Base-by-base conservation (phyloP, 2,888 invertebrate genomes). In the Deilephila porcellus region DNA sequence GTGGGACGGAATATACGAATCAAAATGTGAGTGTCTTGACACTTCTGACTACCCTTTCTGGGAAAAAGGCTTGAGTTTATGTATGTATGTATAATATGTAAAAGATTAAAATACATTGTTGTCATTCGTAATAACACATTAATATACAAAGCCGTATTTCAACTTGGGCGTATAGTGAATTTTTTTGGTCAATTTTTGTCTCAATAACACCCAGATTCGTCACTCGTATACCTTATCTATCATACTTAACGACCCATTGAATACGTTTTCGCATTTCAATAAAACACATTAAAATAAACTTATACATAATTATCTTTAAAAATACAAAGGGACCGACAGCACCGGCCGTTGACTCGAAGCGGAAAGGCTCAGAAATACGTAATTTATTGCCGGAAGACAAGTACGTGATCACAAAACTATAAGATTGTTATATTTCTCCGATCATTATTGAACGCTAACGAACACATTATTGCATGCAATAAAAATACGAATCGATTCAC, bases 401-500 rank as follows among this genome's bases (percentile, higher is more conserved):
- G 60, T 71, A 71, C 71, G 71, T 71, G 71, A 60, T 71, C 71
- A 60, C 60, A 60, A 60, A 71, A 71, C 59, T 71, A 71, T 34
- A 56, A 71, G 45, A 25, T 45, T 20, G 60, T 71, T 60, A 25
- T 71, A 60, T 71, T 71, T 75, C 19, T 73, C 74, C 29, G 8
- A 64, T 20, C 70, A 71, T 7, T 45, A 75, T 70, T 74, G 67
- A 45, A 25, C 62, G 59, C 71, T 60, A 76, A 76, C 67, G 71
- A 79, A 83, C 81, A 81, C 75, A 77, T 74, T 71, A 71, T 59
- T 59, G 71, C 60, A 29, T 60, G 71, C 71, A 60, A 71, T 71
- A 71, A 71, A 71, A 71, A 71, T 71, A 59, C 78, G 76, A 76
- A 82, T 82, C 76, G 78, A 81, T 81, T 82, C 74, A 67, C 67